Evolutionary conservation across 2,888 invertebrate genomes (phyloP).

Genomic region (Lucinisca nassula): DNA sequence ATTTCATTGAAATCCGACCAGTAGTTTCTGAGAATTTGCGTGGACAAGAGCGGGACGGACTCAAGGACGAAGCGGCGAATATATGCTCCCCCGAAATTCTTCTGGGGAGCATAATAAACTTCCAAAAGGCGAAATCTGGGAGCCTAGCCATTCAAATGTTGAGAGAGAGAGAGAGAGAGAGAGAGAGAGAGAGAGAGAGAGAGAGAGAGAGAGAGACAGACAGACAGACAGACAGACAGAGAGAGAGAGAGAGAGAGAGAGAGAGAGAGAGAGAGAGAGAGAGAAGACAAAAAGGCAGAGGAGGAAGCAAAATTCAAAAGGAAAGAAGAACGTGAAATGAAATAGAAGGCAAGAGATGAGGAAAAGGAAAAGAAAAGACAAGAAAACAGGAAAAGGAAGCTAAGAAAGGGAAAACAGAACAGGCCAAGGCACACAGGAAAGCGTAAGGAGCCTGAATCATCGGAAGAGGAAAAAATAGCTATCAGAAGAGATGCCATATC

Average conservation of each 20-base stretch:
- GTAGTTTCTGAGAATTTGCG: too few relatives aligned
- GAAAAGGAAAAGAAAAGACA: not conserved
- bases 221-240: not conserved
- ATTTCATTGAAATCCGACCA: too few relatives aligned
- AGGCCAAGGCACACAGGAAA: too few relatives aligned
- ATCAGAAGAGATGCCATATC: too few relatives aligned
- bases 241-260: not conserved
- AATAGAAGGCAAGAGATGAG: not conserved
- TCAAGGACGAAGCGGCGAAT: too few relatives aligned
- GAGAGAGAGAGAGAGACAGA: not conserved
- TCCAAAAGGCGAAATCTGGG: constrained; percentile 46
- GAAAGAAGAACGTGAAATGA: not conserved
- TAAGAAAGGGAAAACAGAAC: not conserved
- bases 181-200: too few relatives aligned
- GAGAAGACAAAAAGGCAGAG: constrained; percentile 36
- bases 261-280: not conserved
- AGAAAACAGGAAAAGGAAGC: not conserved
- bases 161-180: constrained; percentile 30
- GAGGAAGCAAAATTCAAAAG: constrained; percentile 8
- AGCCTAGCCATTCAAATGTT: constrained; percentile 39
- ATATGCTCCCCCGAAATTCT: too few relatives aligned
- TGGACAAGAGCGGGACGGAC: too few relatives aligned
- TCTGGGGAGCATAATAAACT: too few relatives aligned
- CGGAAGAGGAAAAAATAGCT: too few relatives aligned
- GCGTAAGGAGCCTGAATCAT: too few relatives aligned